Conservation (phyloP, 2,888 invertebrate species). For the Lepidochrysops patricia region DNA sequence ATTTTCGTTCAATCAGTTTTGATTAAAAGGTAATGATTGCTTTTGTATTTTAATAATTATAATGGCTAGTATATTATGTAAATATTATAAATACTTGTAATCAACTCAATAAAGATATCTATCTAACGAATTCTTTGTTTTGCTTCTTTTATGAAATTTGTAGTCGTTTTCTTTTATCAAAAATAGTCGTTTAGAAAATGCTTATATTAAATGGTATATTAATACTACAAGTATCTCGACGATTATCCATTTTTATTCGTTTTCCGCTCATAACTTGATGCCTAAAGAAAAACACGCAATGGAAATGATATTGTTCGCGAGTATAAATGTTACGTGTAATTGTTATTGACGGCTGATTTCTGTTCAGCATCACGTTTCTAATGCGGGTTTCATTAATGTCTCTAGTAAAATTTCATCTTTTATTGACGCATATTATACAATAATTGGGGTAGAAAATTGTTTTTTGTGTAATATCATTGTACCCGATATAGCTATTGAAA, state of each 20-base stretch:
- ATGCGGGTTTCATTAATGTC: conserved; percentile 20
- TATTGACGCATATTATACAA: conserved; percentile 8
- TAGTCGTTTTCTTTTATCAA: no score
- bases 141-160: no score
- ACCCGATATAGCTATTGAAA: conserved; percentile 9
- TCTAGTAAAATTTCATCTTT: conserved; percentile 1
- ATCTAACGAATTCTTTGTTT: no score
- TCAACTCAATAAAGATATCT: no score
- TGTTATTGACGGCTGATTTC: conserved; percentile 47
- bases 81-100: no score
- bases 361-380: conserved; percentile 33
- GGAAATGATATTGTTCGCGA: conserved; percentile 37
- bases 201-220: no score
- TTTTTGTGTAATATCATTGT: conserved; percentile 3
- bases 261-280: background rate
- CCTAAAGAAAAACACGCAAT: conserved; percentile 21
- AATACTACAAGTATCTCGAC: background rate
- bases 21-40: background rate
- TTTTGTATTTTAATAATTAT: background rate
- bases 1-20: background rate
- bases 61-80: background rate
- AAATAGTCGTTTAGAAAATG: no score
- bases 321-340: conserved; percentile 36
- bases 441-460: conserved; percentile 7
- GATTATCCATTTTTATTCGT: background rate